Evolutionary conservation across 2,888 invertebrate species (phyloP), one percentile per base, ranked within the genome.

Genomic region (Asteroscopus sphinx): DNA sequence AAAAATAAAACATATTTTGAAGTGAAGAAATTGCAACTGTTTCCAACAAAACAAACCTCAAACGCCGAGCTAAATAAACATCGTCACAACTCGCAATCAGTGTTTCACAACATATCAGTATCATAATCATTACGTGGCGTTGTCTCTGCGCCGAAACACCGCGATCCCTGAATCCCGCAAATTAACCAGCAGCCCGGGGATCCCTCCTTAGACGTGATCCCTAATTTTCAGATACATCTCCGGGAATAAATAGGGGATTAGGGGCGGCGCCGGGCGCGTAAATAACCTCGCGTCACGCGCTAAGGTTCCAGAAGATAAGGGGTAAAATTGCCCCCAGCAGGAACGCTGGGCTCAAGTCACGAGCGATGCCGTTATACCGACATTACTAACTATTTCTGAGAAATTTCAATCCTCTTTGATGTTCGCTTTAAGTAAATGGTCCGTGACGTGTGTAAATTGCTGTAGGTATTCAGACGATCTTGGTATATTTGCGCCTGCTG

Each of bases 221-320:
- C 93, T 93, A 93, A 93, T 94, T 94, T 93, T 92, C 92, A 92
- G 93, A 94, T 93, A 93, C 92, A 92, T 93, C 91, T 91, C 89
- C 78, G 84, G 85, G 92, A 91, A 93, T 93, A 93, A 93, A 93
- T 93, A 93, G 93, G 88, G 91, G 93, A 92, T 94, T 93, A 93
- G 86, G 91, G 91, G 87, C 80, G 89, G 87, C 86, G 90, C 83
- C 83, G 85, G 77, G 82, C 85, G 90, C 92, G 93, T 94, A 93
- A 93, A 94, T 93, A 94, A 92, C 88, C 81, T 83, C 82, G 88
- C 90, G 92, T 91, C 92, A 91, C 87, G 88, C 75, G 86, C 83
- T 69, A 83, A 86, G 85, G 78, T 71, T 79, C 76, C 82, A 81
- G 75, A 82, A 88, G 93, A 92, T 92, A 93, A 93, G 91, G 81